These are phyloP conservation scores for Manis pentadactyla DNA, from an alignment of 2,797 vertebrate species.

Conservation along the genomic window DNA sequence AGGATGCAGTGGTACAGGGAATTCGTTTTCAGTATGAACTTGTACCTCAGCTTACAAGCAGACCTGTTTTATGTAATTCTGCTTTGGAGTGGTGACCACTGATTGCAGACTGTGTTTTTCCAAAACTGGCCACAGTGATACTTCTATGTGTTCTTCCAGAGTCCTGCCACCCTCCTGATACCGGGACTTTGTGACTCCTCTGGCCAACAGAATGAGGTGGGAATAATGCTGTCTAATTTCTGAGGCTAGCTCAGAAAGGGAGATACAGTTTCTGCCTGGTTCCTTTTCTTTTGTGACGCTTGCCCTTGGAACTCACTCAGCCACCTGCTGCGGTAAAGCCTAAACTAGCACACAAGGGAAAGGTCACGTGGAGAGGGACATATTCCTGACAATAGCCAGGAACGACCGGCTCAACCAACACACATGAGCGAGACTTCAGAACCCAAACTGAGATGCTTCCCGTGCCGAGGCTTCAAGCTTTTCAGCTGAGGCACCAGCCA, in stretches of 20 bases:
- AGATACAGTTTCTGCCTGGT: neutral
- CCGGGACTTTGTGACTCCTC: neutral
- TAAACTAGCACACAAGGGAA: neutral
- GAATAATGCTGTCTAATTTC: neutral
- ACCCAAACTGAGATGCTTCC: neutral
- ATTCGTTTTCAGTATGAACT: neutral
- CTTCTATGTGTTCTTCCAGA: neutral
- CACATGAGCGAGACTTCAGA: neutral
- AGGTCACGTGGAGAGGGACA: neutral
- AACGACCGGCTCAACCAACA: neutral
- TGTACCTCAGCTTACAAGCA: neutral
- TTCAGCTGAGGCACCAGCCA: neutral
- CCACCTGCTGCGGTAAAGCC: neutral
- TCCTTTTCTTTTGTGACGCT: neutral
- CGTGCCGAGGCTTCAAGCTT: neutral
- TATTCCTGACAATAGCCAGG: neutral
- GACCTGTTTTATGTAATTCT: neutral
- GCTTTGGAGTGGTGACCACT: neutral
- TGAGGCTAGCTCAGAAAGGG: neutral
- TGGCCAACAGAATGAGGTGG: neutral
- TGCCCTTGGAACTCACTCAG: neutral
- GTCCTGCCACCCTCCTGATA: neutral
- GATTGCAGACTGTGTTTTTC: neutral
- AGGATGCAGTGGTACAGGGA: neutral
- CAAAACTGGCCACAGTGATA: neutral